Evolutionary conservation across 2,113 vertebrate genomes (phyloP).

Genomic region (Pteronura brasiliensis): DNA sequence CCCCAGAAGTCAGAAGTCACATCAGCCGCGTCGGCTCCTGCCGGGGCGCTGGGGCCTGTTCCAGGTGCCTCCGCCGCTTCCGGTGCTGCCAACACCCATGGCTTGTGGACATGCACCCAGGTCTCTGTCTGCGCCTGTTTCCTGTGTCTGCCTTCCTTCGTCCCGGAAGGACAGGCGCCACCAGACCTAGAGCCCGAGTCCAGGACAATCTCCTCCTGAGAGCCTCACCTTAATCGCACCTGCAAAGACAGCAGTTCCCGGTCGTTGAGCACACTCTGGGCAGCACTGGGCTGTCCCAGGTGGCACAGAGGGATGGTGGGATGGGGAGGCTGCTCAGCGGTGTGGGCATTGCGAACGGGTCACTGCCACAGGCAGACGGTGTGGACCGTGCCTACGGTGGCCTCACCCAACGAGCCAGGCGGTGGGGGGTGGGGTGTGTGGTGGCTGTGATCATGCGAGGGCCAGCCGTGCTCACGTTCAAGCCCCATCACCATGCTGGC

Average conservation of each 20-base stretch:
- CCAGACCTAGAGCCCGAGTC: accelerated
- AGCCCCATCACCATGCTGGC: accelerated
- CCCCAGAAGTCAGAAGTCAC: neutral
- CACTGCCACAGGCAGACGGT: neutral
- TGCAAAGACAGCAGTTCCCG: neutral
- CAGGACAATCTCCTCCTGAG: too few species aligned
- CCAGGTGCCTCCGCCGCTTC: neutral
- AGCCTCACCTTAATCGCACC: neutral
- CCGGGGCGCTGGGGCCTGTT: accelerated
- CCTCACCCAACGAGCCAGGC: neutral
- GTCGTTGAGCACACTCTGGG: neutral
- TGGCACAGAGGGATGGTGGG: neutral
- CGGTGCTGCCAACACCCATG: accelerated
- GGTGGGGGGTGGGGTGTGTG: neutral
- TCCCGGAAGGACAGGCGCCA: neutral
- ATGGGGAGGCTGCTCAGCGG: accelerated
- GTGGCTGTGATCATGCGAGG: neutral
- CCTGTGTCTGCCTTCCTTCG: neutral
- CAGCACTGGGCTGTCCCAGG: neutral
- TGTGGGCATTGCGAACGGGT: neutral
- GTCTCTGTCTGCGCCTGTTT: neutral
- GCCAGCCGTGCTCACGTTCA: neutral
- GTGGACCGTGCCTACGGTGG: neutral
- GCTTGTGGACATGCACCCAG: accelerated
- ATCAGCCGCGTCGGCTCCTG: accelerated